These are phyloP conservation scores for Calliphora vicina DNA, from an alignment of 1,140 invertebrate species.

Conservation along the genomic window DNA sequence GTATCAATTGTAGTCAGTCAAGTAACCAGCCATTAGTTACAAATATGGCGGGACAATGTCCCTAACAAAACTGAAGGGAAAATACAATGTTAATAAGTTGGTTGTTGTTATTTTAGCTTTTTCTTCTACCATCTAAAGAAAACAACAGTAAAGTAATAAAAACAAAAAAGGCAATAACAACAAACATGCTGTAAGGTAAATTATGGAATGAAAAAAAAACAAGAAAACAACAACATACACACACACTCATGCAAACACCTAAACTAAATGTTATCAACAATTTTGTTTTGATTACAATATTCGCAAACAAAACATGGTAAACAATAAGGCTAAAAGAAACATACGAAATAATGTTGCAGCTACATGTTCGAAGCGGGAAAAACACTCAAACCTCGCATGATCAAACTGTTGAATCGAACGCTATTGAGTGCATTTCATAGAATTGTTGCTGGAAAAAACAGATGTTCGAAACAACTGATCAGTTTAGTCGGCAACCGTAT, in stretches of 20 bases:
- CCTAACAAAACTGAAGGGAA: too few species aligned
- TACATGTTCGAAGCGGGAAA: not conserved
- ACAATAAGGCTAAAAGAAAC: not conserved
- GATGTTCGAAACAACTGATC: constrained; percentile 13
- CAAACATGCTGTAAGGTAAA: not conserved
- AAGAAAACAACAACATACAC: not conserved
- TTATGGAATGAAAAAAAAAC: not conserved
- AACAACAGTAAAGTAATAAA: not conserved
- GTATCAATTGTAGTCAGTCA: too few species aligned
- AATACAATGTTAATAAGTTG: too few species aligned
- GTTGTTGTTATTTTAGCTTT: too few species aligned
- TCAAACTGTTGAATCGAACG: not conserved
- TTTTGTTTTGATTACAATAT: constrained; percentile 30
- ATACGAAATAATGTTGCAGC: not conserved
- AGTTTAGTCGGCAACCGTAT: constrained; percentile 25
- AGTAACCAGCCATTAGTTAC: too few species aligned
- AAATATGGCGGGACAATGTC: too few species aligned
- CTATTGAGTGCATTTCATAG: not conserved
- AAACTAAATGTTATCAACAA: not conserved
- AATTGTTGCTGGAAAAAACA: not conserved
- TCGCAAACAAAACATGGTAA: constrained; percentile 19
- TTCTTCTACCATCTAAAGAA: too few species aligned
- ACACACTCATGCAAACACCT: not conserved
- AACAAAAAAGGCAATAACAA: not conserved
- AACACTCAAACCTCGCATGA: constrained; percentile 10